Evolutionary conservation across 2,888 invertebrate genomes (phyloP).

Genomic region (Aleiodes alternator): DNA sequence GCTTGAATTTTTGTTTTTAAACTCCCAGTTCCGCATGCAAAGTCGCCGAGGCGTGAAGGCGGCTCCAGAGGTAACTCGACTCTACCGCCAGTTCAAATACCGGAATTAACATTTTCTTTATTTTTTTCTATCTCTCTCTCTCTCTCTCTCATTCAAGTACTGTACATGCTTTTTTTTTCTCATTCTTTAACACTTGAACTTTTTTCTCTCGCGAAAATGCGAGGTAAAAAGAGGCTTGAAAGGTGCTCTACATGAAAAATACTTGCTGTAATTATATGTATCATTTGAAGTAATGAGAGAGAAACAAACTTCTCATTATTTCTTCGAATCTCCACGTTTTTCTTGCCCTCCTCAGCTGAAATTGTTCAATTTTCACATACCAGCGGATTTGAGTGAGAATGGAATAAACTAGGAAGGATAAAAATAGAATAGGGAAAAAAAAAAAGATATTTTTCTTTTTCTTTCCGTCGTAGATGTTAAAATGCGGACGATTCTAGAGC

Average conservation of each 20-base stretch:
- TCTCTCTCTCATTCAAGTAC: conserved; percentile 17
- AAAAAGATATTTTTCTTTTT: conserved; percentile 28
- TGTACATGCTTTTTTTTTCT: conserved; percentile 20
- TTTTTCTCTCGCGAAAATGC: conserved; percentile 9
- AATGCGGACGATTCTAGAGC: conserved; percentile 46
- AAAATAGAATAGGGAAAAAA: conserved; percentile 3
- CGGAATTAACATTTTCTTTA: conserved; percentile 39
- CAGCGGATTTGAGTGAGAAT: neutral
- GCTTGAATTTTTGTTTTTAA: conserved; percentile 30
- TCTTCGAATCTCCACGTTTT: neutral
- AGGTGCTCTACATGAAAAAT: conserved; percentile 31
- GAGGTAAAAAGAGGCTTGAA: conserved; percentile 12
- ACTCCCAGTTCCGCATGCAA: conserved; percentile 7
- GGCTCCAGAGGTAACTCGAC: conserved; percentile 34
- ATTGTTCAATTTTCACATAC: neutral
- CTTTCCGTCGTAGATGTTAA: conserved; percentile 28
- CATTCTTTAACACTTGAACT: conserved; percentile 15
- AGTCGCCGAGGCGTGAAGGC: conserved; percentile 31
- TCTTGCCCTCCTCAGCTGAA: neutral
- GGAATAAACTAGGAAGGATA: neutral
- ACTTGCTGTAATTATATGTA: conserved; percentile 29
- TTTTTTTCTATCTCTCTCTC: neutral
- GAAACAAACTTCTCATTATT: conserved; percentile 25
- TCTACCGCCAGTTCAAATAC: conserved; percentile 27
- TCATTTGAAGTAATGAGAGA: neutral